These are phyloP conservation scores for Plagiodera versicolora DNA, from an alignment of 2,888 invertebrate genomes.

Conservation along the genomic window DNA sequence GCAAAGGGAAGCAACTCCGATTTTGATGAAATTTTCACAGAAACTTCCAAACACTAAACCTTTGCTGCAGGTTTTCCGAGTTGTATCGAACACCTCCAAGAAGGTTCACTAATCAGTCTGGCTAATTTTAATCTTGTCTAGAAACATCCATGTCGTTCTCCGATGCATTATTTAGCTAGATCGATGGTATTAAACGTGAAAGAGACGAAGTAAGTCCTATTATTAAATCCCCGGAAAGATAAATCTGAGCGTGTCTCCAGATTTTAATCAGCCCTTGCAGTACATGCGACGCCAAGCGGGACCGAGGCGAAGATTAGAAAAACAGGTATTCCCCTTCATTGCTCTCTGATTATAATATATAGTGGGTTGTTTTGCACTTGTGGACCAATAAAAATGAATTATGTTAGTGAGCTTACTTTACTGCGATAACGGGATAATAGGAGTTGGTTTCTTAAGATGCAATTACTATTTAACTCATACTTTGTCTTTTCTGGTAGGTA, in stretches of 20 bases:
- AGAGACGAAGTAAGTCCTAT: constrained; percentile 3
- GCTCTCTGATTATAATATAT: neutral
- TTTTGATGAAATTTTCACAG: too few relatives aligned
- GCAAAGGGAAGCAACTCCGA: too few relatives aligned
- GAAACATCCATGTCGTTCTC: neutral
- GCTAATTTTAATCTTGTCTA: neutral
- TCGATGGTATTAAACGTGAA: constrained; percentile 14
- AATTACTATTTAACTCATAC: too few relatives aligned
- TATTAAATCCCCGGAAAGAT: constrained; percentile 12
- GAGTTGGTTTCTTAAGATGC: too few relatives aligned
- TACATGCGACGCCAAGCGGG: neutral
- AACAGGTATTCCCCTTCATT: neutral
- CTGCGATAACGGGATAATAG: too few relatives aligned
- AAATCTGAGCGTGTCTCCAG: constrained; percentile 13
- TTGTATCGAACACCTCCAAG: too few relatives aligned
- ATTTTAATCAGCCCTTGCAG: constrained; percentile 12
- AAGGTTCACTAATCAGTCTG: neutral
- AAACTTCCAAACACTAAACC: too few relatives aligned
- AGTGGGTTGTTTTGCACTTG: neutral
- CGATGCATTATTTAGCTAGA: constrained; percentile 1
- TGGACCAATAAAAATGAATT: neutral
- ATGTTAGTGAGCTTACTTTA: neutral
- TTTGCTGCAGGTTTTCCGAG: too few relatives aligned
- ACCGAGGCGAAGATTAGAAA: neutral
- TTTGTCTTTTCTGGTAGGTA: too few relatives aligned